A percentile compares a stretch with the other conserved stretches of the same genome.
These are phyloP conservation scores for Xestia rhomboidea DNA, from an alignment of 2,888 invertebrate species.

Conservation along the genomic window DNA sequence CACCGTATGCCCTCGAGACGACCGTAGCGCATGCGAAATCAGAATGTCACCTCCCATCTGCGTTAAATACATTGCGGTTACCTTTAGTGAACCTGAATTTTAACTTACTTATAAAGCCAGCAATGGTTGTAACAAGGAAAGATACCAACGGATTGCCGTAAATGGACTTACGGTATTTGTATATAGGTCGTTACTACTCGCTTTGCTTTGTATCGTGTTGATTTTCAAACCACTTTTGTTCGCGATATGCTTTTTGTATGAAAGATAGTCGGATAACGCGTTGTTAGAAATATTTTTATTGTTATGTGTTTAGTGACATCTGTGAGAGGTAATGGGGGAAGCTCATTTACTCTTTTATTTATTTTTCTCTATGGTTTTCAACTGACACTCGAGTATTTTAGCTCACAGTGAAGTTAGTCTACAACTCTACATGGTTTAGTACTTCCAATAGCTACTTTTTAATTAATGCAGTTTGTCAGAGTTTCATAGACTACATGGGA, in stretches of 20 bases:
- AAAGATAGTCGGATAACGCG: constrained; percentile 70
- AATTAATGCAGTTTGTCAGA: background rate
- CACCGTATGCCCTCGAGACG: constrained; percentile 84
- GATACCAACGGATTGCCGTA: constrained; percentile 63
- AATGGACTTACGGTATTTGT: constrained; percentile 78
- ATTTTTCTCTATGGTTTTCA: constrained; percentile 7
- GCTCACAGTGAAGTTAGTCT: background rate
- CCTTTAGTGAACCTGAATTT: constrained; percentile 46
- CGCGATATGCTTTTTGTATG: constrained; percentile 80
- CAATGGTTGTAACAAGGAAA: constrained; percentile 70
- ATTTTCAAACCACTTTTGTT: constrained; percentile 87
- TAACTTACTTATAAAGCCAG: constrained; percentile 36
- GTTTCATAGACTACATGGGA: too few species aligned
- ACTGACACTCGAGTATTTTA: background rate
- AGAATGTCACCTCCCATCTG: constrained; percentile 67
- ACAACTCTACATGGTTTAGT: background rate
- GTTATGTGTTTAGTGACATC: constrained; percentile 68
- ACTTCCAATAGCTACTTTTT: too few species aligned
- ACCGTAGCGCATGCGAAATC: constrained; percentile 86
- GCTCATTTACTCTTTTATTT: constrained; percentile 49
- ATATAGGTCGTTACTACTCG: constrained; percentile 83
- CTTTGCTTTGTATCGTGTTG: constrained; percentile 84
- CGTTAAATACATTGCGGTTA: constrained; percentile 73
- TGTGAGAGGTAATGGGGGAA: constrained; percentile 60
- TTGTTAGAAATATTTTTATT: constrained; percentile 68